phyloP scores from a whole-genome alignment of 1,140 invertebrate genomes.

The Andricus grossulariae region DNA sequence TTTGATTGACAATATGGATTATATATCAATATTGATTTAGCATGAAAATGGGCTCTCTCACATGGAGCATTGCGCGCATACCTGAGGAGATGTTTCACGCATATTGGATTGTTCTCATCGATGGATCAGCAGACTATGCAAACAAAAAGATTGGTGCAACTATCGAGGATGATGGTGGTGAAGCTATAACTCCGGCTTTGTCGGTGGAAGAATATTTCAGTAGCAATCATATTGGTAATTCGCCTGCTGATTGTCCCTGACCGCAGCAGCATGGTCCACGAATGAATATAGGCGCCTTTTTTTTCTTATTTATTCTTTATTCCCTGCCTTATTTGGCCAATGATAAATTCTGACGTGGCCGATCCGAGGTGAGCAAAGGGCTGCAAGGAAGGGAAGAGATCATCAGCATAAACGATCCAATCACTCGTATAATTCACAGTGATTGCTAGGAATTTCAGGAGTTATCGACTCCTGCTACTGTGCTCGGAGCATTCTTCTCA shows the following conservation, averaged over 20 bases:
- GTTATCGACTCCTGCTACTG: slow-evolving; percentile 55
- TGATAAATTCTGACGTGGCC: slow-evolving; percentile 71
- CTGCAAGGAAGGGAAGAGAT: slow-evolving; percentile 60
- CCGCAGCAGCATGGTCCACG: slow-evolving; percentile 68
- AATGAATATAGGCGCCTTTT: slow-evolving; percentile 64
- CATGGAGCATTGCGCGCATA: not conserved
- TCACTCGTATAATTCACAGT: slow-evolving; percentile 74
- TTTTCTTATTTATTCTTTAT: slow-evolving; percentile 49
- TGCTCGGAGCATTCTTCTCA: slow-evolving; percentile 42
- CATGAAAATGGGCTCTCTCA: not conserved
- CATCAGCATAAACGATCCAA: slow-evolving; percentile 76
- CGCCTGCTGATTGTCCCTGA: slow-evolving; percentile 74
- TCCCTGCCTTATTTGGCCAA: slow-evolving; percentile 73
- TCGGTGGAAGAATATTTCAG: slow-evolving; percentile 73
- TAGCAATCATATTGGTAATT: slow-evolving; percentile 77
- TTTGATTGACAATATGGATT: not conserved
- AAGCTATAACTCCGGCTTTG: slow-evolving; percentile 63
- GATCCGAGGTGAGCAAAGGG: slow-evolving; percentile 42
- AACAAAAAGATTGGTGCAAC: slow-evolving; percentile 40
- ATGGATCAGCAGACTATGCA: slow-evolving; percentile 38
- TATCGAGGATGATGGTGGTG: slow-evolving; percentile 37
- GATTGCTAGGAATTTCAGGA: slow-evolving; percentile 67
- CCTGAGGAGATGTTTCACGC: not conserved
- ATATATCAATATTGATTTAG: slow-evolving; percentile 5
- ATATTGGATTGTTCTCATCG: slow-evolving; percentile 29